Evolutionary conservation across 2,113 vertebrate genomes (phyloP).

Genomic region (Mungos mungo): DNA sequence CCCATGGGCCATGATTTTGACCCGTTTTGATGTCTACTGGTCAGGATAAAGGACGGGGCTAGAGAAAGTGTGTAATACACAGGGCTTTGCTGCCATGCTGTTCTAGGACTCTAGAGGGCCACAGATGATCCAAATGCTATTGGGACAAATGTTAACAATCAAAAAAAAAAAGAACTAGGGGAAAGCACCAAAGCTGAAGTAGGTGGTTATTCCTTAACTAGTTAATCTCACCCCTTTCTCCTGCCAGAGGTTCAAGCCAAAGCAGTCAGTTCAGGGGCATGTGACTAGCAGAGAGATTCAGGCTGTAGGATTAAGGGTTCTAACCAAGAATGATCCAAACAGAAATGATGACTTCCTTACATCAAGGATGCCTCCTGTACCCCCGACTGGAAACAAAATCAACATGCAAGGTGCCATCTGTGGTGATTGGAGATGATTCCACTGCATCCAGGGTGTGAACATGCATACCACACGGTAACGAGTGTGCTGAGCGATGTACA

Average conservation of each 20-base stretch:
- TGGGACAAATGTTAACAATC: not conserved
- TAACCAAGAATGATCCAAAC: slow-evolving; percentile 5
- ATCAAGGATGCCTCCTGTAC: not conserved
- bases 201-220: not conserved
- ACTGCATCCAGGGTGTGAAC: not conserved
- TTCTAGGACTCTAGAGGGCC: not conserved
- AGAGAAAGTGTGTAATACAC: not conserved
- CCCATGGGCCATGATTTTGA: slow-evolving; percentile 25
- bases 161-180: not conserved
- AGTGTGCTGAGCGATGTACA: not conserved
- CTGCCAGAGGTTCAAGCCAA: not conserved
- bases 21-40: slow-evolving; percentile 28
- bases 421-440: slow-evolving; percentile 1
- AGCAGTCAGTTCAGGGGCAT: not conserved
- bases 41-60: slow-evolving; percentile 58
- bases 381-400: not conserved
- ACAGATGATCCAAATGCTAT: not conserved
- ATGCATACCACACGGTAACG: accelerated
- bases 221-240: not conserved
- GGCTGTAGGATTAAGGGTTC: not conserved
- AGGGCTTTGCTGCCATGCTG: not conserved
- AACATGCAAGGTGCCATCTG: not conserved
- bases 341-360: not conserved
- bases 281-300: slow-evolving; percentile 20
- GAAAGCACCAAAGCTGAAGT: not conserved